Evolutionary conservation across 2,113 vertebrate genomes (phyloP).

Genomic region (Microcebus tavaratra): DNA sequence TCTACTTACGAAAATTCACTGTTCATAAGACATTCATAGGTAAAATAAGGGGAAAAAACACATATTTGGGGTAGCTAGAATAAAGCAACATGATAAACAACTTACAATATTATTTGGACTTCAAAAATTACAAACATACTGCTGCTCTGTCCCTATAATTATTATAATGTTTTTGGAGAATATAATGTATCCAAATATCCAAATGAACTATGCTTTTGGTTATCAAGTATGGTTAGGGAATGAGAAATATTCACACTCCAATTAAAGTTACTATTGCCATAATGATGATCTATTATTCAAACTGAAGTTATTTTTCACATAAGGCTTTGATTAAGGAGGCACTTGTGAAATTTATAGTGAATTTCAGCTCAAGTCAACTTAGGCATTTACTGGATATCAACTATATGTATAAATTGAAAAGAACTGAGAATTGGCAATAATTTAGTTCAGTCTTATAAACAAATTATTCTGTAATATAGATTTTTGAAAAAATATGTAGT

Average conservation of each 20-base stretch:
- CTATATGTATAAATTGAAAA: conserved; percentile 5
- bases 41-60: background rate
- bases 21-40: background rate
- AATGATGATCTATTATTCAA: conserved; percentile 1
- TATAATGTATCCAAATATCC: background rate
- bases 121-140: conserved; percentile 40
- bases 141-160: background rate
- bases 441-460: conserved; percentile 40
- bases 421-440: background rate
- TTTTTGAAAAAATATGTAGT: conserved; percentile 7
- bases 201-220: background rate
- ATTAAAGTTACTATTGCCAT: conserved; percentile 3
- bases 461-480: background rate
- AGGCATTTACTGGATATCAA: background rate
- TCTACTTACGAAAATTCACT: conserved; percentile 14
- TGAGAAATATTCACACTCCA: background rate
- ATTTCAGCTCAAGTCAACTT: conserved; percentile 5
- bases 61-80: background rate
- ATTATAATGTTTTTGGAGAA: conserved; percentile 27
- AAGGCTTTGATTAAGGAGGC: conserved; percentile 2
- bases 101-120: conserved; percentile 20
- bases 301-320: conserved; percentile 47
- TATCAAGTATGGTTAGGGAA: background rate
- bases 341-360: background rate
- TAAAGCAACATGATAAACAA: conserved; percentile 41